phyloP scores from a whole-genome alignment of 2,888 invertebrate species.

The Tortrix viridana region DNA sequence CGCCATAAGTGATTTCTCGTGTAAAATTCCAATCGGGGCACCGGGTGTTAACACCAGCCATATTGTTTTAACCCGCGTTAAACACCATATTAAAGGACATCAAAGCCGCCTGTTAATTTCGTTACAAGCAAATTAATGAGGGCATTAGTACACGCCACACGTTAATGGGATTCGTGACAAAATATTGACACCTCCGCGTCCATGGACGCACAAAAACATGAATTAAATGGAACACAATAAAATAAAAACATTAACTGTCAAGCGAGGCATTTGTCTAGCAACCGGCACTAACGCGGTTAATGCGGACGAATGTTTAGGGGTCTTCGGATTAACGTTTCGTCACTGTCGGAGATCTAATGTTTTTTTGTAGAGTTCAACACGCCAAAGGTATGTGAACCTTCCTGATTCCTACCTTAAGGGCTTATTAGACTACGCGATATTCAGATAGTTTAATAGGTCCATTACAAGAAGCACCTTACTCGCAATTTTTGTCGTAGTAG shows the following conservation, averaged over 20 bases:
- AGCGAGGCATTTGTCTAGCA: constrained; percentile 69
- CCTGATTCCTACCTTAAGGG: no score
- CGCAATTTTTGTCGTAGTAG: no score
- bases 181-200: constrained; percentile 75
- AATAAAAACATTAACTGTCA: constrained; percentile 68
- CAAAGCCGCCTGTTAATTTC: constrained; percentile 74
- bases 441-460: no score
- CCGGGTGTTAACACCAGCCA: constrained; percentile 52
- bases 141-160: constrained; percentile 75
- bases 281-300: constrained; percentile 77
- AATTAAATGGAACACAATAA: constrained; percentile 66
- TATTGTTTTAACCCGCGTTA: constrained; percentile 57
- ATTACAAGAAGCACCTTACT: no score
- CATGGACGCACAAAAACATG: constrained; percentile 63
- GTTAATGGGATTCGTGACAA: constrained; percentile 80
- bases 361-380: constrained; percentile 10
- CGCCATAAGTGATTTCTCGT: constrained; percentile 26
- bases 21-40: constrained; percentile 16
- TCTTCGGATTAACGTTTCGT: constrained; percentile 42
- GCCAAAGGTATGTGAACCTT: not conserved
- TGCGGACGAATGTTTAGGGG: constrained; percentile 60
- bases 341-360: constrained; percentile 25
- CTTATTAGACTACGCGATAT: no score
- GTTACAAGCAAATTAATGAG: constrained; percentile 78
- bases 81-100: constrained; percentile 59